A percentile compares a stretch with the other conserved stretches of the same genome.
Conservation (phyloP, 1,140 invertebrate species). For the Globodera rostochiensis region DNA sequence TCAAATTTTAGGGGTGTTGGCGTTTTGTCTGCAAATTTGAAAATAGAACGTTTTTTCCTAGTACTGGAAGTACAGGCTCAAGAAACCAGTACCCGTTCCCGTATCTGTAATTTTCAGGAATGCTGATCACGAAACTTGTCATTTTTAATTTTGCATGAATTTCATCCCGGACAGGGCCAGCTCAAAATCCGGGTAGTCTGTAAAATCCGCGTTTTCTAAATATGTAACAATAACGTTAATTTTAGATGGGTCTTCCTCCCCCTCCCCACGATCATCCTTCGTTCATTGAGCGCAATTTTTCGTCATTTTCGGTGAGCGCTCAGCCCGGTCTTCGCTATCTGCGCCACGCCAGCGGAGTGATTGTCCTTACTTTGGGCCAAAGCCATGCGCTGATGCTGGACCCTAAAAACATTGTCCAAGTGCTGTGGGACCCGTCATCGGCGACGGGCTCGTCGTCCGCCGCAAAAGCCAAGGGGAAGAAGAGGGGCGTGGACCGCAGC, state of each 20-base stretch:
- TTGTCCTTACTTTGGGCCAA: slow-evolving; percentile 34
- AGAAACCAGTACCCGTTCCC: no score
- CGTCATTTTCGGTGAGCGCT: slow-evolving; percentile 17
- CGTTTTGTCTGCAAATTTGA: no score
- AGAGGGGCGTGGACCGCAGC: slow-evolving; percentile 35
- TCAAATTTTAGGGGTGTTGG: no score
- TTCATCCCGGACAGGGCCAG: no score
- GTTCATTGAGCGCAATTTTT: slow-evolving; percentile 30
- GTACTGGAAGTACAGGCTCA: no score
- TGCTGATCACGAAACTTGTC: no score
- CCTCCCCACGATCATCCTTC: slow-evolving; percentile 29
- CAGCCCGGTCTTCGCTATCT: slow-evolving; percentile 44
- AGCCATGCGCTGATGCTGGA: slow-evolving; percentile 32
- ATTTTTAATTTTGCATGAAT: no score
- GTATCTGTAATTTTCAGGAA: no score
- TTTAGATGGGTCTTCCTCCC: not conserved
- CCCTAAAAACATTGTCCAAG: slow-evolving; percentile 17
- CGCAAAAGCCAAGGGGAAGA: slow-evolving; percentile 29
- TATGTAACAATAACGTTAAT: no score
- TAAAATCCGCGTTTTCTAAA: no score
- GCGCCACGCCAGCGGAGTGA: slow-evolving; percentile 45
- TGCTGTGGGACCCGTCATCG: slow-evolving; percentile 28
- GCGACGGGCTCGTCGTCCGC: slow-evolving; percentile 15
- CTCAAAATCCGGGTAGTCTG: no score
- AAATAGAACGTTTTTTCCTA: no score